A percentile compares a stretch with the other conserved stretches of the same genome.
Conservation (phyloP, 2,113 vertebrate genomes). For the Alethe castanea region DNA sequence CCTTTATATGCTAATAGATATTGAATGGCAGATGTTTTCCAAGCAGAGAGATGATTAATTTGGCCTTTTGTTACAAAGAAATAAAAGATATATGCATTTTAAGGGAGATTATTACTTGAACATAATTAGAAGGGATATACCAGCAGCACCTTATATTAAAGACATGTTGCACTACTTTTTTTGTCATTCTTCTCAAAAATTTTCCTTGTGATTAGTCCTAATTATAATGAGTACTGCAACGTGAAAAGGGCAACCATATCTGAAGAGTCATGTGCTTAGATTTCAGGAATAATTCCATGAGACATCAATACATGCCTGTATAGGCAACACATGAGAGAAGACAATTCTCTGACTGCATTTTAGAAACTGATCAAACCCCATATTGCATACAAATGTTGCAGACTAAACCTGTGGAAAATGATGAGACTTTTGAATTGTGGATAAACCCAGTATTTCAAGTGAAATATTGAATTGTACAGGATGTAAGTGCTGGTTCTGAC, state of each 20-base stretch:
- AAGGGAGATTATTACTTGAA: not conserved
- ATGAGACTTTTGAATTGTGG: not conserved
- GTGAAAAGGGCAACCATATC: not conserved
- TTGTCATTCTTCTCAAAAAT: not conserved
- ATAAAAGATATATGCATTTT: not conserved
- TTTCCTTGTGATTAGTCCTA: not conserved
- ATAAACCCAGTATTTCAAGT: not conserved
- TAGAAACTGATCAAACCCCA: not conserved
- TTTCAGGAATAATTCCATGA: not conserved
- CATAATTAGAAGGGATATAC: not conserved
- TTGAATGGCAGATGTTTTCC: conserved; percentile 48
- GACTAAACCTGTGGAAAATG: not conserved
- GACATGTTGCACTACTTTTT: not conserved
- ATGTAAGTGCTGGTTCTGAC: not conserved
- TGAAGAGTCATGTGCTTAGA: not conserved
- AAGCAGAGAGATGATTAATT: not conserved
- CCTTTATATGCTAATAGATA: conserved; percentile 26
- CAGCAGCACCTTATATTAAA: not conserved
- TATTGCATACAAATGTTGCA: not conserved
- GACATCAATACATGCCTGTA: not conserved
- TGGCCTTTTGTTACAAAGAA: not conserved
- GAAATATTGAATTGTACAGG: not conserved
- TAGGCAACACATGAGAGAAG: not conserved
- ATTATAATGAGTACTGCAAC: not conserved
- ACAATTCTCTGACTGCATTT: not conserved